A percentile compares a stretch with the other conserved stretches of the same genome.
phyloP scores from a whole-genome alignment of 2,888 invertebrate species.

The Pristionchus japonicus region DNA sequence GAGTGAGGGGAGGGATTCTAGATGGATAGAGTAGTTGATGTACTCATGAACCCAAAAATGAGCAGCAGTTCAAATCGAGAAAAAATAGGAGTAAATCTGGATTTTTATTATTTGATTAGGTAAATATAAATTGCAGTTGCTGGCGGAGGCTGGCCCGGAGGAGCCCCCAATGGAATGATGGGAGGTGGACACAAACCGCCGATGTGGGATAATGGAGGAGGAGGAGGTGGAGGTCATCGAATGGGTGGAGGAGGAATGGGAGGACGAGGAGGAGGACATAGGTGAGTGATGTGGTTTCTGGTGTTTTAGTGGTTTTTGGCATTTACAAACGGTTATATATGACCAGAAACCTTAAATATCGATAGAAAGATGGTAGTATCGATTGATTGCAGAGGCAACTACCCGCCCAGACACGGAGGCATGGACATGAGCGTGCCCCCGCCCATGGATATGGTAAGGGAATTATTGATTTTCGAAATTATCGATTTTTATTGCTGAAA shows the following conservation, averaged over 20 bases:
- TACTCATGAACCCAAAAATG: too few species aligned
- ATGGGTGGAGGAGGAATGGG: slow-evolving; percentile 41
- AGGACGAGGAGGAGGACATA: slow-evolving; percentile 44
- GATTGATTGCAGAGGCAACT: slow-evolving; percentile 16
- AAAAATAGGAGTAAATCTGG: too few species aligned
- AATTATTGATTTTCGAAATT: neutral
- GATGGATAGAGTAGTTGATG: too few species aligned
- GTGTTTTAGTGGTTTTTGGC: too few species aligned
- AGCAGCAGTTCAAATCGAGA: too few species aligned
- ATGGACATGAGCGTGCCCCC: slow-evolving; percentile 64
- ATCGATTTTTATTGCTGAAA: neutral
- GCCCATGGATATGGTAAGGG: slow-evolving; percentile 61
- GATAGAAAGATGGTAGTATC: too few species aligned
- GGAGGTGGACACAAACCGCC: slow-evolving; percentile 44
- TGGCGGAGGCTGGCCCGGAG: slow-evolving; percentile 46
- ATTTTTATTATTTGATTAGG: neutral
- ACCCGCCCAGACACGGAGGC: slow-evolving; percentile 15
- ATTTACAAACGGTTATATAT: too few species aligned
- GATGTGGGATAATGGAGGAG: slow-evolving; percentile 43
- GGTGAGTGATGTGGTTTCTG: too few species aligned
- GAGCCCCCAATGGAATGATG: slow-evolving; percentile 52
- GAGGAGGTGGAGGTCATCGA: neutral
- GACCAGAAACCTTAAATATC: too few species aligned
- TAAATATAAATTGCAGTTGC: neutral
- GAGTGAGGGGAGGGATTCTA: neutral